Evolutionary conservation across 2,888 invertebrate species (phyloP), one percentile per base, ranked within the genome.

Genomic region (Drosophila merina): DNA sequence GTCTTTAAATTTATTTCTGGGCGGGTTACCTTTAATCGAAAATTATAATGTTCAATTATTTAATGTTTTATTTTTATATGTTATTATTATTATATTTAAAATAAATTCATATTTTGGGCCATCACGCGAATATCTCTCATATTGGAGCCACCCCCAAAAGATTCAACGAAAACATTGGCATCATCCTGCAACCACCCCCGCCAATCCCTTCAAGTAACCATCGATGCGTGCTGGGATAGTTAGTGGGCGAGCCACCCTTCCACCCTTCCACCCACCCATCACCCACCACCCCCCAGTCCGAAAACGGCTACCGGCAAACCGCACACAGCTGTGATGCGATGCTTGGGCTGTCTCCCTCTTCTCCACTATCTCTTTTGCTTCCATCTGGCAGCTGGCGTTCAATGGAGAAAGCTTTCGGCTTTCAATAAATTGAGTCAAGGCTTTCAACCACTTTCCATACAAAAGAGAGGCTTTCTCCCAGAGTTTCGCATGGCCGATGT

Each of bases 311-410:
- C 84, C 79, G 79, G 84, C 78, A 80, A 77, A 47, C 66, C 47
- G 52, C 66, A 69, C 78, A 84, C 79, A 79, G 84, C 84, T 79
- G 79, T 78, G 76, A 72, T 56, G 70, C 12, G 25, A 47, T 33
- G 36, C 44, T 25, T 58, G 47, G 56, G 44, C 44, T 14, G 48
- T 44, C 20, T 42, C 4, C 40, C 33, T 36, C 38, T 45, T 48
- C 42, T 30, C 6, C 52, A 50, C 56, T 49, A 42, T 26, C 48
- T 45, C 51, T 50, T 20, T 20, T 28, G 40, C 45, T 47, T 55
- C 33, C 20, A 7, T 14, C 30, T 52, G 58, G 51, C 47, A 67
- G 31, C 33, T 36, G 33, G 25, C 28, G 57, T 63, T 72, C 64
- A 74, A 80, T 25, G n/a, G 36, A 14, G 25, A 44, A 49, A 69